Evolutionary conservation across 1,140 invertebrate species (phyloP), one percentile per base, ranked within the genome.

Genomic region (Anastrepha ludens): DNA sequence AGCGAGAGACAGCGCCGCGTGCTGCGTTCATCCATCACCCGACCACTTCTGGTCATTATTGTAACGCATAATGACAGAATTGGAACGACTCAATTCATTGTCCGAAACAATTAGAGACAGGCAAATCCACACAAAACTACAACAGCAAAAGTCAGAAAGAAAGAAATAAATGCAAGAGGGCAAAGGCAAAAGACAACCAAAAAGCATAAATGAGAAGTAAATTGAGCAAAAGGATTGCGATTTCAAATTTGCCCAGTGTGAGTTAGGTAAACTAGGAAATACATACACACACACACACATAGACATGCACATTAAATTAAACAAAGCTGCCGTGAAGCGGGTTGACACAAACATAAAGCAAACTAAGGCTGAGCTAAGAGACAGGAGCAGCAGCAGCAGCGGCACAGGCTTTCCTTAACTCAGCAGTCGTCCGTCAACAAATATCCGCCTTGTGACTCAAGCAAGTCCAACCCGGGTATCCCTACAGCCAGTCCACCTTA

Each of bases 81-180:
- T 81, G 74, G 74, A 81, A 81, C 47, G 47, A 55, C 47, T 81
- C 74, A 81, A 81, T 81, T 81, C 74, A 50, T 81, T 81, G 74
- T 81, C 47, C 47, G 74, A 81, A 81, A 81, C 47, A 81, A 81
- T 81, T 55, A 55, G 39, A 58, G 47, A 15, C 17, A 29, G 20
- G 44, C 15, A 7, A 78, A 78, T 8, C n/a, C 17, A 78, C 44
- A 78, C 20, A 81, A 55, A 55, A 0, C 29, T 29, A 29, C n/a
- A 81, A 55, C 5, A 81, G 41, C 74, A 81, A 81, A 81, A 81
- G 74, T 29, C 74, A 44, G 6, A 44, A 81, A 81, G 9, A 41
- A 29, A 29, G 60, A 62, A 29, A 81, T n/a, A 8, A 55, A 81
- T 13, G 13, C 60, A 62, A 62, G n/a, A 55, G 74, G n/a, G 17